These are phyloP conservation scores for Pithys albifrons DNA, from an alignment of 2,113 vertebrate genomes.

Conservation along the genomic window DNA sequence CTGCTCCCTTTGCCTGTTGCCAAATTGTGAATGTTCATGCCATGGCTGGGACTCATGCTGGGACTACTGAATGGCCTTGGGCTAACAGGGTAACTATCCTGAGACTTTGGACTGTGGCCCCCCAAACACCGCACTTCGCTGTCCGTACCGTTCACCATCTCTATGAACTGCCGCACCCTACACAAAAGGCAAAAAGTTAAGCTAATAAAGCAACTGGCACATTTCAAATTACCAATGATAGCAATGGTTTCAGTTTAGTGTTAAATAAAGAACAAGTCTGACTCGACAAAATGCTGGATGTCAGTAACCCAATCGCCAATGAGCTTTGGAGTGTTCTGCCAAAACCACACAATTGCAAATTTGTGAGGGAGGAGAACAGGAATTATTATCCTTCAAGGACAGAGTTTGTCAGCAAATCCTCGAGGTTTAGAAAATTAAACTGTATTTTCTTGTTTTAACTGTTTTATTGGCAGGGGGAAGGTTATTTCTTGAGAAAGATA, in stretches of 20 bases:
- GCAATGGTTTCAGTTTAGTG: background rate
- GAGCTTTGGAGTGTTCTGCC: background rate
- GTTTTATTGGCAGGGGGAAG: slow-evolving; percentile 16
- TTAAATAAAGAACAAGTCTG: background rate
- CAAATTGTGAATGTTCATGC: slow-evolving; percentile 79
- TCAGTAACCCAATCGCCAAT: background rate
- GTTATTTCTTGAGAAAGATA: background rate
- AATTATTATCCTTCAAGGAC: slow-evolving; percentile 7
- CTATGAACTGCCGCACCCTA: slow-evolving; percentile 98
- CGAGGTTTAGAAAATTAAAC: background rate
- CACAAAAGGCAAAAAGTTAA: slow-evolving; percentile 65
- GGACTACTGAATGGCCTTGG: slow-evolving; percentile 92
- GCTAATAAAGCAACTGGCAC: background rate
- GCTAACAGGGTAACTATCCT: slow-evolving; percentile 94
- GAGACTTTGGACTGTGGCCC: slow-evolving; percentile 97
- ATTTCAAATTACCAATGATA: background rate
- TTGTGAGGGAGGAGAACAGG: slow-evolving; percentile 21
- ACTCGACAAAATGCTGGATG: background rate
- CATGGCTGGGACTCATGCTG: slow-evolving; percentile 84
- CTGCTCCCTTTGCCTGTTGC: slow-evolving; percentile 82
- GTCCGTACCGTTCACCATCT: slow-evolving; percentile 99
- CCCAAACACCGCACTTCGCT: slow-evolving; percentile 97
- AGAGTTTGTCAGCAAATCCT: background rate
- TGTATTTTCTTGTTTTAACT: background rate
- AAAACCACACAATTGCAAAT: background rate